Base-by-base conservation (phyloP, 2,888 invertebrate genomes). In the Allophyes oxyacanthae region DNA sequence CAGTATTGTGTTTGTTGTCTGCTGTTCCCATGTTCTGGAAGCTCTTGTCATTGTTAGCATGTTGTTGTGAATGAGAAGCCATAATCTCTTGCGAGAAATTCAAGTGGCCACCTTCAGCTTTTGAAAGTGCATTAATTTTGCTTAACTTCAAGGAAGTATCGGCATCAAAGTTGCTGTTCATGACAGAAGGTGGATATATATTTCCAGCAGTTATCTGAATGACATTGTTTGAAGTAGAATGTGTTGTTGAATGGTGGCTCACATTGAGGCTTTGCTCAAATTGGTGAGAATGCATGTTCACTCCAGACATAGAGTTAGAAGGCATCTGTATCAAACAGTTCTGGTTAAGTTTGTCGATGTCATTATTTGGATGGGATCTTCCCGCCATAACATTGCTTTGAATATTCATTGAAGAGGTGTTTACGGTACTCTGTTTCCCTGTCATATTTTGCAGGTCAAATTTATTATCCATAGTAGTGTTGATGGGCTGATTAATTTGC, bases 51-150 rank as follows among this genome's bases (percentile, higher is more conserved):
- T 86, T 92, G 64, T 92, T 92, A 7, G 84, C 81, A 72, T 91
- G 89, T 64, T 91, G 92, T 71, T 94, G 94, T 1, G 92, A 86
- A 82, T 94, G 93, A 2, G 94, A 90, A 34, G 92, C 87, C 90
- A 93, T 92, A 55, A 93, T 92, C 81, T 94, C 94, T 77, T 90
- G 93, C 0, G 92, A 91, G 55, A 94, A 94, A 69, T 93, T 94
- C 64, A 94, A 78, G 70, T 92, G 92, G 0, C 94, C 94, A 33
- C 89, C 92, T 85, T 94, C 94, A 10, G 94, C 72, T 75, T 94
- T 94, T 1, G 94, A 93, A 49, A 94, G 81, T 20, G 93, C 90
- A 66, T 93, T 94, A 25, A 94, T 92, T 76, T 94, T 94, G 61
- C 92, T 94, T 36, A 94, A 72, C 80, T 92, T 92, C 43, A 94